Evolutionary conservation across 92 coral and sea anemone genomes (phyloP), one percentile per base, ranked within the genome.

Genomic region (Palythoa heliodiscus): DNA sequence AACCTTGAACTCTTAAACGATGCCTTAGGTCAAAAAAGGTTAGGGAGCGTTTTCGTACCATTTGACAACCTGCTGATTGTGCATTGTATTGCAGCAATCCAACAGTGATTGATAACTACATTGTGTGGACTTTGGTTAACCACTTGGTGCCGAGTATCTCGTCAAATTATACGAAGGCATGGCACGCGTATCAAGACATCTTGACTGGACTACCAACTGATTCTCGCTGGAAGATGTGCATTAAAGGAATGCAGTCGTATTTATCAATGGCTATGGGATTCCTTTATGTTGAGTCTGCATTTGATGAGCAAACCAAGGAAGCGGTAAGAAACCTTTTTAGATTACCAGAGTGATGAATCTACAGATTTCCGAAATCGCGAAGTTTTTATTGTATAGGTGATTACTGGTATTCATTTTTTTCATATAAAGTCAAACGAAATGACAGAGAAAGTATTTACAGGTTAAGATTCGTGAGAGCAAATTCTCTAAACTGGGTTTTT

Each of bases 241-340:
- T 90, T 40, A 16, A 22, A 4, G 3, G 29, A 53, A 87, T 87
- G 93, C 90, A 90, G 24, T 29, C 73, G 22, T 52, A 61, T 4
- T 76, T 90, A 22, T 52, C 71, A 52, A 87, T 90, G 93, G 71
- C 93, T 7, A 61, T 87, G 68, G 93, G 90, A 19, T 66, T 91
- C 53, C 82, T 93, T 79, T 93, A 84, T 74, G 87, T 92, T 4
- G 93, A 92, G 16, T 85, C 93, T 25, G 19, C 87, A 60, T 92
- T 93, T 86, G 87, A 92, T 40, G 97, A 92, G 47, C 61, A 71
- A 40, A 74, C 88, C 39, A 92, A 90, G 69, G 71, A 39, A 73
- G 78, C 83, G 73, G 95, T 86, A 70, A 89, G 76, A 52, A 22
- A 12, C 1, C 8, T 7, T 9, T 47, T 15, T 17, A 13, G 8